phyloP scores from a whole-genome alignment of 2,888 invertebrate species.

The Eudasyphora cyanicolor region DNA sequence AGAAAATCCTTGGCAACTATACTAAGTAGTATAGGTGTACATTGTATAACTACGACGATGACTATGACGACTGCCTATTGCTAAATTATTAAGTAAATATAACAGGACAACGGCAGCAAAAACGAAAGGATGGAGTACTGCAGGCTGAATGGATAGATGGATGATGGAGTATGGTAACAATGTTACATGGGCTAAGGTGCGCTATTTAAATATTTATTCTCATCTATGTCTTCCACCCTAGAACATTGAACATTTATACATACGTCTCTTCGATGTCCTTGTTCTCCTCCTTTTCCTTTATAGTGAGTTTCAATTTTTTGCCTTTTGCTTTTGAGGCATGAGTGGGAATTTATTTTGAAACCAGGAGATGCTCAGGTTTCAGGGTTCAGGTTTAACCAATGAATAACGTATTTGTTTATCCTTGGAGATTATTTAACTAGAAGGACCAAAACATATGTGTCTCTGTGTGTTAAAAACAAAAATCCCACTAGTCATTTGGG shows the following conservation, averaged over 20 bases:
- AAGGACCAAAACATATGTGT: conserved; percentile 27
- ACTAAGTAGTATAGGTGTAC: not conserved
- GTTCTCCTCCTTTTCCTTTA: not conserved
- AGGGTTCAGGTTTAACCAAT: conserved; percentile 34
- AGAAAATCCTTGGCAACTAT: not conserved
- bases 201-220: conserved; percentile 24
- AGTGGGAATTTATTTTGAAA: conserved; percentile 5
- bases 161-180: not conserved
- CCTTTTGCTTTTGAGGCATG: not conserved
- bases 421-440: conserved; percentile 30
- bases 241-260: no score
- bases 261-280: not conserved
- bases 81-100: conserved; percentile 38
- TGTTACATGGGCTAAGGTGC: not conserved
- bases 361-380: not conserved
- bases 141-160: not conserved
- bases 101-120: not conserved
- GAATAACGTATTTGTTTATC: conserved; percentile 33
- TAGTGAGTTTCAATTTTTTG: conserved; percentile 6
- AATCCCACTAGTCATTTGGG: not conserved
- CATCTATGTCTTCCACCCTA: conserved; percentile 10
- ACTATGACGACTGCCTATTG: conserved; percentile 17
- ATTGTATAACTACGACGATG: no score
- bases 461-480: not conserved
- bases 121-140: no score